phyloP scores from a whole-genome alignment of 2,797 vertebrate species.

The Hyperoplus lanceolatus region DNA sequence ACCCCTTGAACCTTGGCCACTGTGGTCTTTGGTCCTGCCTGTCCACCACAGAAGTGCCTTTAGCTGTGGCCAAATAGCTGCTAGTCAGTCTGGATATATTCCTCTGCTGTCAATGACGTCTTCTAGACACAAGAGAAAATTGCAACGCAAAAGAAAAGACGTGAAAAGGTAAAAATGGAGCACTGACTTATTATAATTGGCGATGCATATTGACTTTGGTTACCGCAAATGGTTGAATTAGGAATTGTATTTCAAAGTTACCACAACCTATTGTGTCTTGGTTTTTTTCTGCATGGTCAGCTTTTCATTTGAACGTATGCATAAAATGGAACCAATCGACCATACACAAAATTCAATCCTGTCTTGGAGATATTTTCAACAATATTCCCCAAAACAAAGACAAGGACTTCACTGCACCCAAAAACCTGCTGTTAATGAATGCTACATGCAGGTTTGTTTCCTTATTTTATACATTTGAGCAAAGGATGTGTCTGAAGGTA shows the following conservation, averaged over 20 bases:
- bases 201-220: neutral
- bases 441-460: neutral
- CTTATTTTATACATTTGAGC: neutral
- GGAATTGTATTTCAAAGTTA: neutral
- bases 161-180: conserved; percentile 7
- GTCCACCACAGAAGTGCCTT: conserved; percentile 53
- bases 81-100: conserved; percentile 66
- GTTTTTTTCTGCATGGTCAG: neutral
- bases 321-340: neutral
- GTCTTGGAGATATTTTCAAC: neutral
- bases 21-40: conserved; percentile 68
- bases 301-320: neutral
- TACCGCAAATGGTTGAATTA: conserved; percentile 8
- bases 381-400: neutral
- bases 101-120: conserved; percentile 61
- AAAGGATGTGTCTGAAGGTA: neutral
- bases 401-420: neutral
- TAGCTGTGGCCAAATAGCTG: conserved; percentile 48
- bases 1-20: conserved; percentile 66
- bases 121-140: conserved; percentile 34
- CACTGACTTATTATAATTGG: neutral
- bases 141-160: conserved; percentile 1
- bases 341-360: neutral
- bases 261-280: neutral
- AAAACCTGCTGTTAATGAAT: neutral